These are phyloP conservation scores for Gallinago nigripennis DNA, from an alignment of 2,797 vertebrate species.

Conservation along the genomic window DNA sequence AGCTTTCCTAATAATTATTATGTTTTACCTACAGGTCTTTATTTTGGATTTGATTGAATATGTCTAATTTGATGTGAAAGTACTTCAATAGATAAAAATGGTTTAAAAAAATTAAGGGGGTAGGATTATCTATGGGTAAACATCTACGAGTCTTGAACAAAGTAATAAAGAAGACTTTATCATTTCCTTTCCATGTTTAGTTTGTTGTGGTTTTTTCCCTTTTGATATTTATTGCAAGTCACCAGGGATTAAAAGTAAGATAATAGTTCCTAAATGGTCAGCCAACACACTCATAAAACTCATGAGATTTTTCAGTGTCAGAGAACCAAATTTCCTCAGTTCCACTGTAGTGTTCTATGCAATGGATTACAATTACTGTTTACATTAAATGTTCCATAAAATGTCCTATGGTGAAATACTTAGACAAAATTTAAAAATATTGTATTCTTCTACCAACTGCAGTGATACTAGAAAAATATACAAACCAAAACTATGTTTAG, in stretches of 20 bases:
- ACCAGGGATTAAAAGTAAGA: neutral
- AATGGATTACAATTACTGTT: neutral
- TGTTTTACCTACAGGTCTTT: neutral
- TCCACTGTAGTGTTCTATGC: neutral
- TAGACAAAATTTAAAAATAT: neutral
- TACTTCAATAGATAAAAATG: neutral
- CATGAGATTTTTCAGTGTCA: neutral
- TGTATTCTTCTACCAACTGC: neutral
- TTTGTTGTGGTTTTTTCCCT: neutral
- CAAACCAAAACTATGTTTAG: neutral
- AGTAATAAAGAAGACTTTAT: neutral
- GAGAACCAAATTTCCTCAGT: neutral
- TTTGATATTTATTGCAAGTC: neutral
- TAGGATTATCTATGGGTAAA: neutral
- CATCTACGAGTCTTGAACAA: neutral
- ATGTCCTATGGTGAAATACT: neutral
- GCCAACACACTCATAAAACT: neutral
- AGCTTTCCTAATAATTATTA: neutral
- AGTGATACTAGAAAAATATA: neutral
- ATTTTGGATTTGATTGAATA: neutral
- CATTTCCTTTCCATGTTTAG: neutral
- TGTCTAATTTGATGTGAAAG: neutral
- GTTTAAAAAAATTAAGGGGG: neutral
- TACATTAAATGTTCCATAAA: neutral
- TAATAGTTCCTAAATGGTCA: neutral